Percentiles rank a stretch among this genome's conserved stretches.
phyloP scores from a whole-genome alignment of 2,113 vertebrate genomes.

The Fulica atra region DNA sequence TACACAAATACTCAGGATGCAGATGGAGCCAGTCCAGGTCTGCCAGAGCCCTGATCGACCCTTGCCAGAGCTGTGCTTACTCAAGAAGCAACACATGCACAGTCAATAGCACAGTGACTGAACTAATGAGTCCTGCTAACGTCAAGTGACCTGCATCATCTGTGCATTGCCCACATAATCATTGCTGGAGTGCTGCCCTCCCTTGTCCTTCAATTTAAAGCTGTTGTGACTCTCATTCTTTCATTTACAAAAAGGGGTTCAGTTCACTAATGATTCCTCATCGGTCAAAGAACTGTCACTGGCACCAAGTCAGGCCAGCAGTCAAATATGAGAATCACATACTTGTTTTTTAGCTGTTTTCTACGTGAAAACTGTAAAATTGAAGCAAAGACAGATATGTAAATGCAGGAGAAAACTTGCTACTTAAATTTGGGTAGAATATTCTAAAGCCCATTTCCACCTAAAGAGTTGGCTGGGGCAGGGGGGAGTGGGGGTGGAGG shows the following conservation, averaged over 20 bases:
- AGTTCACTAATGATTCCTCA: background rate
- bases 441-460: background rate
- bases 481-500: too few relatives aligned
- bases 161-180: background rate
- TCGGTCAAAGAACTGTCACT: background rate
- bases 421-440: background rate
- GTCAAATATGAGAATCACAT: background rate
- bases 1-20: background rate
- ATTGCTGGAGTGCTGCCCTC: rapidly evolving
- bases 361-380: background rate
- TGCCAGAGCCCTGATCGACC: background rate
- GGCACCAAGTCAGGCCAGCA: background rate
- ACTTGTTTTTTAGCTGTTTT: background rate
- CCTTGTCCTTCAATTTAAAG: background rate
- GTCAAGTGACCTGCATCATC: background rate
- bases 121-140: background rate
- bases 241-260: background rate
- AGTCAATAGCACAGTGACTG: background rate
- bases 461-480: background rate
- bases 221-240: background rate
- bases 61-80: background rate
- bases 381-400: background rate
- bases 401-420: background rate
- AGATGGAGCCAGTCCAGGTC: background rate
- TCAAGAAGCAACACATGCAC: background rate